Base-by-base conservation (phyloP, 2,113 vertebrate genomes). In the Urocitellus parryii region DNA sequence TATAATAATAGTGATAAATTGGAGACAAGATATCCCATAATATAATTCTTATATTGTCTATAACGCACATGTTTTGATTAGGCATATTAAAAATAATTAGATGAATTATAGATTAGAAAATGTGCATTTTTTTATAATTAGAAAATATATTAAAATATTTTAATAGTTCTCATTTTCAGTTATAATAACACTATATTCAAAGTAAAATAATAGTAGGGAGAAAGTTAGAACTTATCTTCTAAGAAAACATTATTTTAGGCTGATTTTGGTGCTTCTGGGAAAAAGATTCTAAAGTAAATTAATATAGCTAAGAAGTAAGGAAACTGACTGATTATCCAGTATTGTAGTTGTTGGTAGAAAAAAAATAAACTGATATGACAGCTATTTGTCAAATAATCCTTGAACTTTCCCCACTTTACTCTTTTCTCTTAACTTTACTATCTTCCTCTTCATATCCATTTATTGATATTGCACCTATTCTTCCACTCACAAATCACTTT, bases 111-210 rank as follows among this genome's bases (percentile, higher is more conserved):
- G 61, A 81, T 85, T 91, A 88, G 24, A 76, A 95, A 86, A 77
- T 95, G 61, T 22, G 11, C 83, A 84, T 24, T 72, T 85, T 85
- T 77, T 94, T 91, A 82, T 68, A 87, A 88, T 85, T 95, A 85
- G 32, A n/a, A 84, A 81, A 67, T n/a, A 32, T n/a, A 96, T 84
- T 78, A 87, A 76, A 87, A 53, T 84, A 79, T 89, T 80, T 94
- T 81, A 37, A 8, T 87, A 78, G 17, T n/a, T 93, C 95, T 96
- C 39, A 22, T 5, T 82, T 89, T 89, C 58, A 85, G 14, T 88
- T 94, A 83, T 6, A 76, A 51, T 80, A 61, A 56, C 45, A 58
- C 88, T 91, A 53, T 91, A 58, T 53, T 82, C 34, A 89, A 92
- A 61, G 32, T 25, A 10, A 89, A 89, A 45, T 78, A 92, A 42